These are phyloP conservation scores for Chrysaora quinquecirrha DNA, from an alignment of 30 jellyfish, hydroid and myxozoan genomes.

Conservation along the genomic window DNA sequence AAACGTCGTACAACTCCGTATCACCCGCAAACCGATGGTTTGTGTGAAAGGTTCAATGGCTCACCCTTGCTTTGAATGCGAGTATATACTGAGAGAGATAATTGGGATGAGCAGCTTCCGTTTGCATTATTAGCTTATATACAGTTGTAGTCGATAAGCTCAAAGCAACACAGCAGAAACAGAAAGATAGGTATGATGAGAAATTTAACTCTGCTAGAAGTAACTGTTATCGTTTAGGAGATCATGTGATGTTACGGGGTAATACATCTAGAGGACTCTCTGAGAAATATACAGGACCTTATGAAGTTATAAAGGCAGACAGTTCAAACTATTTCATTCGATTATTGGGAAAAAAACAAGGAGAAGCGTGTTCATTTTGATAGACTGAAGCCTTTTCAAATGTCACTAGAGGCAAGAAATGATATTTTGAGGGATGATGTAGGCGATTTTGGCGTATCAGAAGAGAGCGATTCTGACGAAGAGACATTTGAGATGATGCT, in stretches of 20 bases:
- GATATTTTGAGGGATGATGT: too few species aligned
- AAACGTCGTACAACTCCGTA: background rate
- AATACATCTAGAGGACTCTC: background rate
- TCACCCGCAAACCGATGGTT: background rate
- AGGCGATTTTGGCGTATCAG: too few species aligned
- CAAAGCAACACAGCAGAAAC: background rate
- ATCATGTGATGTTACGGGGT: background rate
- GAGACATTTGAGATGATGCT: too few species aligned
- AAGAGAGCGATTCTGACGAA: too few species aligned
- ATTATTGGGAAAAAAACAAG: background rate
- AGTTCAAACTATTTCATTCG: background rate
- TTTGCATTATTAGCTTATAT: background rate
- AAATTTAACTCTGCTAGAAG: background rate
- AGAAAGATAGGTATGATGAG: background rate
- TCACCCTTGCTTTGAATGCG: background rate
- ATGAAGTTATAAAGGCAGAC: background rate
- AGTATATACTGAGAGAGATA: background rate
- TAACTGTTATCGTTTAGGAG: background rate
- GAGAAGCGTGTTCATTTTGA: background rate
- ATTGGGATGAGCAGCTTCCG: background rate
- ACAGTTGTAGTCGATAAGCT: background rate
- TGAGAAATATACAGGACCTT: background rate
- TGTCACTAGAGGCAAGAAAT: too few species aligned
- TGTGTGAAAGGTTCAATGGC: background rate
- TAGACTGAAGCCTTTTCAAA: background rate